Evolutionary conservation across 2,113 vertebrate species (phyloP), one percentile per base, ranked within the genome.

Genomic region (Coregonus clupeaformis): DNA sequence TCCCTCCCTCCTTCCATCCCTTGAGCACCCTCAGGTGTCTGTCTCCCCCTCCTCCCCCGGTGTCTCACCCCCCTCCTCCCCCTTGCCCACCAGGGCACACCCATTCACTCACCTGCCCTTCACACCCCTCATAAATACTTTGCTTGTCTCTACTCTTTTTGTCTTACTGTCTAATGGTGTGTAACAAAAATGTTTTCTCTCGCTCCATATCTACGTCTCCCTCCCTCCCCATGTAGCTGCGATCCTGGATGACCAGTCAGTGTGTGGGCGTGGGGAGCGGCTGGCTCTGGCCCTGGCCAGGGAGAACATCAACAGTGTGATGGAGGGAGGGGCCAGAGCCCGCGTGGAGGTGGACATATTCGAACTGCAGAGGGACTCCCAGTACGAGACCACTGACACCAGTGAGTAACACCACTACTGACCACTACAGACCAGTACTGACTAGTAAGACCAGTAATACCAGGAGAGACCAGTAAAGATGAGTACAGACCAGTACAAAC

Each of bases 361-460:
- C 7, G 96, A 97, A 89, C 92, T 97, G 83, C 95, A 96, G 85
- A 95, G 93, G 86, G 96, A 97, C 91, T 97, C 95, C 86, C 96
- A 97, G 90, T 97, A 97, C 79, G 95, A 97, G 91, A 96, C 96
- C 72, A 97, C 96, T 24, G 96, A 97, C 90, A 97, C 95, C 80
- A 97, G 96, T 97, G 91, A 94, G 96, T 92, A 30, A 24, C 12
- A 25, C 73, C 73, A 90, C 20, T 49, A 67, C 63, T 30, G 62
- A 32, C 0, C 88, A 90, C 36, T 42, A 42, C 27, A 42, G 36
- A 42, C 36, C 36, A 42, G 2, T 42, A 42, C 36, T 11, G 2
- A 42, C 36, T 11, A 42, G 36, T 42, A 42, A 59, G 0, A 5
- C 11, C 55, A 60, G 57, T 60, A 36, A 57, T 36, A 7, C 6